A percentile compares a stretch with the other conserved stretches of the same genome.
Conservation (phyloP, 2,113 vertebrate genomes). For the Antechinus stuartii region DNA sequence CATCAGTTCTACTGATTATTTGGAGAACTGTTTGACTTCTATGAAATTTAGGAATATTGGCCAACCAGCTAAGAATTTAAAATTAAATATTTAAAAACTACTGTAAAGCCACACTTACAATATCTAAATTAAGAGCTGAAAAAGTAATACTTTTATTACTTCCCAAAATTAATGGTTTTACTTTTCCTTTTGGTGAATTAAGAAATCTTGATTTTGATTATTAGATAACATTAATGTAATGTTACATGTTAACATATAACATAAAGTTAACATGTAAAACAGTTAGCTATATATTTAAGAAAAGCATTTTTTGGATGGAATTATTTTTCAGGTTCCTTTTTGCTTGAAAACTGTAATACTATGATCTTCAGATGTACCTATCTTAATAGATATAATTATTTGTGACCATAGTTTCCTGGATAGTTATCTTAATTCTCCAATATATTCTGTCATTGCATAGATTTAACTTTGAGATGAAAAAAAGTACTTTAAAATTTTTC, state of each 20-base stretch:
- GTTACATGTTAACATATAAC: neutral
- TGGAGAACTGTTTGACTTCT: neutral
- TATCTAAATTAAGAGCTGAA: constrained; percentile 37
- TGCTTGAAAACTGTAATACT: neutral
- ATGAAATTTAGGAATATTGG: neutral
- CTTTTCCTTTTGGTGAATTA: neutral
- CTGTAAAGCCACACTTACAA: constrained; percentile 6
- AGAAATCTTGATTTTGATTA: neutral
- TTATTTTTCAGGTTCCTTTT: neutral
- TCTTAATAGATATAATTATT: neutral
- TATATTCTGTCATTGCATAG: neutral
- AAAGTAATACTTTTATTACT: neutral
- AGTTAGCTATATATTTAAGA: neutral
- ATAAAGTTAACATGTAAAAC: constrained; percentile 6
- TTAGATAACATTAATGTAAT: neutral
- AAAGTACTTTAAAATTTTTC: neutral
- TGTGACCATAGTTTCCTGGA: neutral
- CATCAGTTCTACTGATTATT: neutral
- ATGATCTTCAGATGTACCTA: neutral
- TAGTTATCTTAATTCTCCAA: neutral
- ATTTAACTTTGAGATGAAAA: neutral
- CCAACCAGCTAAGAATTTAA: neutral
- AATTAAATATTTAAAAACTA: neutral
- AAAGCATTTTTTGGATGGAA: neutral
- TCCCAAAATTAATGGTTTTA: neutral